These are phyloP conservation scores for Allophyes oxyacanthae DNA, from an alignment of 2,888 invertebrate genomes.

Conservation along the genomic window DNA sequence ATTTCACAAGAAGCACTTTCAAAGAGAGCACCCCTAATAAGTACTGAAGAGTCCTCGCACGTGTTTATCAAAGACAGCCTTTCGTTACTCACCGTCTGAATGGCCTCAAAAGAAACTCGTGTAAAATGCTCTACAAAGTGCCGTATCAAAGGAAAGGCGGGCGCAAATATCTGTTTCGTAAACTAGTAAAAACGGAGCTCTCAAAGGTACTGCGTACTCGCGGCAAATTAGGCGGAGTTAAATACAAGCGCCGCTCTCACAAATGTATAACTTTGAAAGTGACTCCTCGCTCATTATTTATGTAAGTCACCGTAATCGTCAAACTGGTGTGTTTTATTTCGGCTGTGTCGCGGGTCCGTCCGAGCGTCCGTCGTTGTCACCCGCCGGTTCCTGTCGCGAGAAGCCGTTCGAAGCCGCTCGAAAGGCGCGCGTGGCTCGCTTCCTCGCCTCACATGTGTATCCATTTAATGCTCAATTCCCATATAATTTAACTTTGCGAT, in stretches of 20 bases:
- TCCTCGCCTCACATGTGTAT: slow-evolving; percentile 83
- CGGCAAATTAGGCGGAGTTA: slow-evolving; percentile 89
- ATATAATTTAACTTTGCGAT: slow-evolving; percentile 90
- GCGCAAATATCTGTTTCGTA: slow-evolving; percentile 90
- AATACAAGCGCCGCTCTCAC: slow-evolving; percentile 85
- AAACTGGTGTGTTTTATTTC: slow-evolving; percentile 78
- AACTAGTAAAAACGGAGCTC: slow-evolving; percentile 89
- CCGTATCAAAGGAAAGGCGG: slow-evolving; percentile 89
- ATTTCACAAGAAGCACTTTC: slow-evolving; percentile 88
- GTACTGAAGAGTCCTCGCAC: slow-evolving; percentile 90
- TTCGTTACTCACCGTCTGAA: slow-evolving; percentile 90
- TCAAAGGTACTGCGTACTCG: slow-evolving; percentile 88
- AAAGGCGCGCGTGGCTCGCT: slow-evolving; percentile 55
- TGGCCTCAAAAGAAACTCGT: slow-evolving; percentile 90
- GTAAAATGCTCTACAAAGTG: slow-evolving; percentile 89
- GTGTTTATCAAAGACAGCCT: slow-evolving; percentile 90
- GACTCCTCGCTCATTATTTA: slow-evolving; percentile 86
- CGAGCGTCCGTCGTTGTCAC: slow-evolving; percentile 55
- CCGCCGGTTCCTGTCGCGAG: slow-evolving; percentile 14
- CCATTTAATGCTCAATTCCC: slow-evolving; percentile 89
- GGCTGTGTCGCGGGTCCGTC: slow-evolving; percentile 68
- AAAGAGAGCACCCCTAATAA: slow-evolving; percentile 89
- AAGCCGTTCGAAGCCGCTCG: slow-evolving; percentile 26
- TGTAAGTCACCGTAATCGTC: slow-evolving; percentile 85
- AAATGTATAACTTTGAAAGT: slow-evolving; percentile 86